Percentiles rank a stretch among this genome's conserved stretches.
phyloP scores from a whole-genome alignment of 2,888 invertebrate genomes.

The Cantharis nigra region DNA sequence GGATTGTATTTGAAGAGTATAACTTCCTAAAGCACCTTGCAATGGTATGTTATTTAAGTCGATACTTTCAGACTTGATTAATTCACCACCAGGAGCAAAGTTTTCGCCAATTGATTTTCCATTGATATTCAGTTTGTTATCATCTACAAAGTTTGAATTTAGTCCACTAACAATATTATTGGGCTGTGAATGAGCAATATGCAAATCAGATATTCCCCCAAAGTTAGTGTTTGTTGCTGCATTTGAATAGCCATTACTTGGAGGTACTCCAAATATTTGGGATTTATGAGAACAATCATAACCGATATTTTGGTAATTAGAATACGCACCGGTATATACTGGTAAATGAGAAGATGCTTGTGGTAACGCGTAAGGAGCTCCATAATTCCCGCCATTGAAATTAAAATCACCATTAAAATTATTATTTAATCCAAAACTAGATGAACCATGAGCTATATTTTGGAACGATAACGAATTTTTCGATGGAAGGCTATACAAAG shows the following conservation, averaged over 20 bases:
- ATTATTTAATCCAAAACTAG: constrained; percentile 37
- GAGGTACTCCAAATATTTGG: constrained; percentile 54
- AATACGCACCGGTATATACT: constrained; percentile 15
- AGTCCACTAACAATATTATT: constrained; percentile 37
- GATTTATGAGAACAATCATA: constrained; percentile 50
- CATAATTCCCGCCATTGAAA: constrained; percentile 43
- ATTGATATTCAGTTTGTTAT: constrained; percentile 40
- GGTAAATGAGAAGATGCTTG: constrained; percentile 26
- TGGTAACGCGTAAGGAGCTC: constrained; percentile 48
- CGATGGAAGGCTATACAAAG: constrained; percentile 59
- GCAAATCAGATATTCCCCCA: constrained; percentile 54
- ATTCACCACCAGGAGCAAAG: constrained; percentile 49
- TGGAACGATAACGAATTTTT: constrained; percentile 60
- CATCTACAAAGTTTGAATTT: constrained; percentile 36
- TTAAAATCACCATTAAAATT: constrained; percentile 31
- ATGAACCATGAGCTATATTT: constrained; percentile 43
- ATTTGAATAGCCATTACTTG: constrained; percentile 60
- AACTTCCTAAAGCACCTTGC: constrained; percentile 66
- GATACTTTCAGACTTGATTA: constrained; percentile 51
- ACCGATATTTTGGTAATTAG: constrained; percentile 17
- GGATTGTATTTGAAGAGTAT: constrained; percentile 77
- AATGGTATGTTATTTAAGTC: constrained; percentile 59
- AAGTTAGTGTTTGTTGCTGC: constrained; percentile 61
- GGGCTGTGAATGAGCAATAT: constrained; percentile 49
- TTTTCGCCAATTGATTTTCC: constrained; percentile 50